These are phyloP conservation scores for Hyles vespertilio DNA, from an alignment of 1,140 invertebrate species.

Conservation along the genomic window DNA sequence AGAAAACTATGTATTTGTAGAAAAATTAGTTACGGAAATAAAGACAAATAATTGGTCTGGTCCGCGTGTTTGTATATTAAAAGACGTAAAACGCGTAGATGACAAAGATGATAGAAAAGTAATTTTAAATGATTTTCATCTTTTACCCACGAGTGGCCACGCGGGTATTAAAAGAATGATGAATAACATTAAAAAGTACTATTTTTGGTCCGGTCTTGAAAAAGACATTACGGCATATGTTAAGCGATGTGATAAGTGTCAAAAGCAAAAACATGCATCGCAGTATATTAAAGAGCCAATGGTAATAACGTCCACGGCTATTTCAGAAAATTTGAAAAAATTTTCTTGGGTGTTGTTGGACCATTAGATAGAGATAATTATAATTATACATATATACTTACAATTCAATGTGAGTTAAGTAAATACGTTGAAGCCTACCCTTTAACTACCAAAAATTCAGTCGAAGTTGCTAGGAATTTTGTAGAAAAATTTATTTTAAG, in stretches of 20 bases:
- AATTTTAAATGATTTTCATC: conserved; percentile 15
- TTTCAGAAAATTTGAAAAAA: background rate
- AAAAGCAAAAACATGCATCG: conserved; percentile 2
- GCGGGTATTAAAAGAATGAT: conserved; percentile 12
- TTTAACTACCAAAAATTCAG: conserved; percentile 13
- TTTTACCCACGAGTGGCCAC: conserved; percentile 15
- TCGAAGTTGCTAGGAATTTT: conserved; percentile 20
- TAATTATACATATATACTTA: conserved; percentile 27
- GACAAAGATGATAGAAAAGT: conserved; percentile 8
- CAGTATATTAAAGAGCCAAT: conserved; percentile 8
- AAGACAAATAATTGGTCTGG: conserved; percentile 8
- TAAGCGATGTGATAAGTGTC: conserved; percentile 2
- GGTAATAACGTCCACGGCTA: conserved; percentile 1
- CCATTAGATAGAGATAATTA: conserved; percentile 19
- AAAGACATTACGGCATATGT: conserved; percentile 5
- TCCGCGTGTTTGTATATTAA: conserved; percentile 14
- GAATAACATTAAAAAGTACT: conserved; percentile 14
- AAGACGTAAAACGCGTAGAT: conserved; percentile 15
- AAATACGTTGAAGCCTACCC: conserved; percentile 30
- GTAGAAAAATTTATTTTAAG: conserved; percentile 29
- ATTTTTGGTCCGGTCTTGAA: conserved; percentile 8
- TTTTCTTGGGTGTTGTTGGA: conserved; percentile 24
- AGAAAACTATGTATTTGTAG: conserved; percentile 2
- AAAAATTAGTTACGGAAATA: background rate
- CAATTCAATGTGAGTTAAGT: background rate